phyloP scores from a whole-genome alignment of 2,888 invertebrate species.

The Anorthoa munda region DNA sequence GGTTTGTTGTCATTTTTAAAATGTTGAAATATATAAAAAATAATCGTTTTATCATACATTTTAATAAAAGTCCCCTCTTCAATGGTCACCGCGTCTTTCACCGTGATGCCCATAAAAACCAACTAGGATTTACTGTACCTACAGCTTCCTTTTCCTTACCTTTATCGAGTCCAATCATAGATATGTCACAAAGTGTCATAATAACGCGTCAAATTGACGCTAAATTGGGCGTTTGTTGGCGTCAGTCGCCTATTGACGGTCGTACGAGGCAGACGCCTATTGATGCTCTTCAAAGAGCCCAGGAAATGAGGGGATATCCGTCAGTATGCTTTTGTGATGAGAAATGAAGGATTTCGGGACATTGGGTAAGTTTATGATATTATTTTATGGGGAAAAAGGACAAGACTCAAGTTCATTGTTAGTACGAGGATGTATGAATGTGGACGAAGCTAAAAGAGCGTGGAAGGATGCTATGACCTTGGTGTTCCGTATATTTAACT shows the following conservation, averaged over 20 bases:
- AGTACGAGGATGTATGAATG: too few relatives aligned
- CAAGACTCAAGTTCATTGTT: neutral
- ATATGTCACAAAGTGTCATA: constrained; percentile 57
- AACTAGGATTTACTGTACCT: constrained; percentile 11
- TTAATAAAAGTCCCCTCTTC: neutral
- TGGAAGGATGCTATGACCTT: neutral
- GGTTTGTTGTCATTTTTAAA: neutral
- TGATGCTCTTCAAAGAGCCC: constrained; percentile 51
- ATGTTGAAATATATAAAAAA: neutral
- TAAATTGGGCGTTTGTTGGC: constrained; percentile 57
- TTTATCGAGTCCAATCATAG: constrained; percentile 31
- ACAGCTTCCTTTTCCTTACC: constrained; percentile 14
- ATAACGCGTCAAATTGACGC: constrained; percentile 58
- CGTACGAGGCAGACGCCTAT: constrained; percentile 39
- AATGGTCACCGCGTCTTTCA: neutral
- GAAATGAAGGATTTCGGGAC: constrained; percentile 14
- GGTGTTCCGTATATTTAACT: too few relatives aligned
- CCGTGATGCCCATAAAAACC: neutral
- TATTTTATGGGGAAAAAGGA: constrained; percentile 31
- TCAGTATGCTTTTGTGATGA: constrained; percentile 37
- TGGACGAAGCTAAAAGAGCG: too few relatives aligned
- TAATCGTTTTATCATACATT: too few relatives aligned
- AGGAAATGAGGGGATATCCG: constrained; percentile 64
- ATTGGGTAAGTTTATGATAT: constrained; percentile 20
- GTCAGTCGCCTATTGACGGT: constrained; percentile 48